Conservation (phyloP, 92 coral and sea anemone genomes). For the Parazoanthus atlanticus region DNA sequence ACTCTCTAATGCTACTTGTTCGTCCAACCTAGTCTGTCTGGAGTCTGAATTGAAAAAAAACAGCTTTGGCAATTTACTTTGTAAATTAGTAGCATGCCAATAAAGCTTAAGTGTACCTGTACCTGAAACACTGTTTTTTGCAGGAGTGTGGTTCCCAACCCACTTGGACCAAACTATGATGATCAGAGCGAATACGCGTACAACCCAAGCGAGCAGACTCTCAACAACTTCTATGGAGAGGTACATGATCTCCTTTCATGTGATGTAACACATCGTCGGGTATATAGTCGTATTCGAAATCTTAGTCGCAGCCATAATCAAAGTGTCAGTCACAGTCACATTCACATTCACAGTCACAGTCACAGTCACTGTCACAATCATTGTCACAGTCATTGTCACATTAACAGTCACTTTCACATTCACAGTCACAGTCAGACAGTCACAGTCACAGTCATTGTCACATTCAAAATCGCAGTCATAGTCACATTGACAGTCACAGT, state of each 20-base stretch:
- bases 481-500: neutral
- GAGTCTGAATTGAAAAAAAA: neutral
- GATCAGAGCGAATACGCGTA: conserved; percentile 2
- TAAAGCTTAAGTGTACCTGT: too few species aligned
- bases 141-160: conserved; percentile 27
- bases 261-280: too few species aligned
- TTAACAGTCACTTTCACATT: neutral
- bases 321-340: neutral
- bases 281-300: too few species aligned
- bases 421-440: neutral
- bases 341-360: neutral
- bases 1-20: neutral
- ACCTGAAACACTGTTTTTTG: neutral
- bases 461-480: neutral
- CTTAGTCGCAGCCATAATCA: too few species aligned
- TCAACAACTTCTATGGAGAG: conserved; percentile 39
- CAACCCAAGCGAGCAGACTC: conserved; percentile 14
- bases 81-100: too few species aligned
- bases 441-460: neutral
- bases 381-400: neutral
- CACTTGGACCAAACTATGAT: conserved; percentile 22
- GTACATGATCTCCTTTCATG: neutral
- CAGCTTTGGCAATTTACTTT: too few species aligned
- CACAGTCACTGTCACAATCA: neutral
- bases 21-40: neutral